These are phyloP conservation scores for Aix galericulata DNA, from an alignment of 2,113 vertebrate genomes.

Conservation along the genomic window DNA sequence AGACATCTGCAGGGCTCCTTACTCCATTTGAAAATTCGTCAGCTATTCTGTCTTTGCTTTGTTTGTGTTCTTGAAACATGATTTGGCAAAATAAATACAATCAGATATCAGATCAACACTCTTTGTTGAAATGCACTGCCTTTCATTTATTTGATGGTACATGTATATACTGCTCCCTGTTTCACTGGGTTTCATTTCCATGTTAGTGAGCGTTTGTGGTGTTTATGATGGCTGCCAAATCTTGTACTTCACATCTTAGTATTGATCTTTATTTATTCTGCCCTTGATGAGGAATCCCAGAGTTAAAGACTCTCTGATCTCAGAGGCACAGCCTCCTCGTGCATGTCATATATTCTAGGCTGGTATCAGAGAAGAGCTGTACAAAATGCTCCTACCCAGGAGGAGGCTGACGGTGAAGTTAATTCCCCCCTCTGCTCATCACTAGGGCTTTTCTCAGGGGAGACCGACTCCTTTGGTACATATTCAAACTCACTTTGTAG, in stretches of 20 bases:
- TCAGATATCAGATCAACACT: neutral
- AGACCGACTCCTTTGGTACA: fast-evolving
- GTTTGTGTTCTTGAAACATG: neutral
- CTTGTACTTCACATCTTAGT: neutral
- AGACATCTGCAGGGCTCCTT: slow-evolving; percentile 10
- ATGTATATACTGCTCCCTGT: neutral
- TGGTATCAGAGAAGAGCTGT: neutral
- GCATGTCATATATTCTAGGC: neutral
- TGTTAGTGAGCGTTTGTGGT: neutral
- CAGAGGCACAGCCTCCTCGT: neutral
- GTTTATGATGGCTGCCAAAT: neutral
- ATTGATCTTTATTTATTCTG: neutral
- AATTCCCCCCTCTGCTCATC: neutral
- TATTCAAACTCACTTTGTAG: neutral
- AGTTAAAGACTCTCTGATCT: neutral
- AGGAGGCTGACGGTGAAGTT: neutral
- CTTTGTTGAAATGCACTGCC: neutral
- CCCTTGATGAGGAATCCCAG: neutral
- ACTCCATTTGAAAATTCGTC: slow-evolving; percentile 1
- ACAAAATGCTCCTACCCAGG: neutral
- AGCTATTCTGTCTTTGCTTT: neutral
- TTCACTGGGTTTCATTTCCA: neutral
- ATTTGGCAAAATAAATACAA: slow-evolving; percentile 31
- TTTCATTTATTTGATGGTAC: neutral
- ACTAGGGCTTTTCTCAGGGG: neutral